Base-by-base conservation (phyloP, 1,140 invertebrate species). In the Heliconius hewitsoni region DNA sequence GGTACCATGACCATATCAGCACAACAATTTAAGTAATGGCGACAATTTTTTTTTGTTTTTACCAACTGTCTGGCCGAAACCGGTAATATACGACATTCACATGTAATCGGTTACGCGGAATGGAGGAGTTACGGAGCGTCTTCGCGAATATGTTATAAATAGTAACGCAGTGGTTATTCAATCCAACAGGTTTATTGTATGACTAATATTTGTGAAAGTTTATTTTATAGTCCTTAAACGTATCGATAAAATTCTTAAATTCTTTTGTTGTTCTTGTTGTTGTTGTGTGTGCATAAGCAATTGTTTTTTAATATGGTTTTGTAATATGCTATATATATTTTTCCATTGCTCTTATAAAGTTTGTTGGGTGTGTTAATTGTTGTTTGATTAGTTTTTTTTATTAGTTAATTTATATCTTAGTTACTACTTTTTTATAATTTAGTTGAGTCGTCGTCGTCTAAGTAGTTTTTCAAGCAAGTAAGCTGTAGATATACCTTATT, bases 61-160 rank as follows among this genome's bases (percentile, higher is more conserved):
- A 66, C 71, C 79, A 76, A 66, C 74, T 80, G 34, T 66, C 60
- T 66, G 60, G 27, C 6, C 23, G 27, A 66, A 66, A 66, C 60
- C 60, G 60, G 60, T 66, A 30, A 30, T 30, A 66, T 30, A 13
- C 23, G 23, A 66, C 9, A 23, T 23, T 9, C 60, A 39, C n/a
- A 73, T 30, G 60, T 55, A 77, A 72, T 39, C 71, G 50, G 71
- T 77, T 71, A 60, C 71, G 80, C 39, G 74, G 73, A 77, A 37
- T 72, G 6, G 16, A 9, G 19, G 75, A 70, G 23, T 71, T 71
- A 46, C 60, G 23, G 42, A 66, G 23, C 57, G 57, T 66, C 30
- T 50, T 27, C 66, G 60, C 66, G 37, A 71, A 76, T 55, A 71
- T 55, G 66, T 52, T 77, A 77, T 77, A 37, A 77, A 52, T 52